These are phyloP conservation scores for Rousettus leschenaultii DNA, from an alignment of 2,113 vertebrate genomes.

Conservation along the genomic window DNA sequence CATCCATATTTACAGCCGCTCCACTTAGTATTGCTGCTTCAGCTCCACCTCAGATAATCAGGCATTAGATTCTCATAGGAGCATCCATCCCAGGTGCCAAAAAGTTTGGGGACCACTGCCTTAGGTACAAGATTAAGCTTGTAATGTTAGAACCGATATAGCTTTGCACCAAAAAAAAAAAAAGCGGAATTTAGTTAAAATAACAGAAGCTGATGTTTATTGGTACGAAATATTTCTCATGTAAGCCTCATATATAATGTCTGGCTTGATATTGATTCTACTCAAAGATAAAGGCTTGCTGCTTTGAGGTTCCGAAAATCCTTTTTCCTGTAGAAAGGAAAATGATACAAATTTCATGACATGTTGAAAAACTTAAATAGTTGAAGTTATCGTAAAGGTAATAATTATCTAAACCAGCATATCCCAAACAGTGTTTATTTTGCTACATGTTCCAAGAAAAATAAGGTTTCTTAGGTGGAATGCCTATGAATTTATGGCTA, in stretches of 20 bases:
- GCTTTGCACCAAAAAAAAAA: conserved; percentile 65
- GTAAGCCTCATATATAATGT: conserved; percentile 31
- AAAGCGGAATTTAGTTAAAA: conserved; percentile 65
- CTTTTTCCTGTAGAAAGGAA: not conserved
- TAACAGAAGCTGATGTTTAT: conserved; percentile 28
- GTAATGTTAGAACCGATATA: conserved; percentile 63
- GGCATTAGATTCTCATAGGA: too few species aligned
- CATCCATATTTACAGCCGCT: too few species aligned
- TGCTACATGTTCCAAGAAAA: not conserved
- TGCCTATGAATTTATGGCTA: conserved; percentile 8
- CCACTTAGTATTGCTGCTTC: too few species aligned
- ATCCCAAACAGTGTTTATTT: conserved; percentile 36
- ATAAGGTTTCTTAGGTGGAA: not conserved
- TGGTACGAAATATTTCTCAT: conserved; percentile 21
- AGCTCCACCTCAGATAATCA: too few species aligned
- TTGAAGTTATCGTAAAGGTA: conserved; percentile 44
- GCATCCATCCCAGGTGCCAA: too few species aligned
- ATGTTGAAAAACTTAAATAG: conserved; percentile 52
- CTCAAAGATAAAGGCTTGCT: not conserved
- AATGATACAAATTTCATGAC: conserved; percentile 1
- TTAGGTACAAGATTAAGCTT: conserved; percentile 68
- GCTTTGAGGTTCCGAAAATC: conserved; percentile 45
- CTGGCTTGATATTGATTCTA: not conserved
- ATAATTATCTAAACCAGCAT: conserved; percentile 31
- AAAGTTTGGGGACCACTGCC: not conserved